These are phyloP conservation scores for Microcebus lehilahytsara DNA, from an alignment of 2,113 vertebrate species.

Conservation along the genomic window DNA sequence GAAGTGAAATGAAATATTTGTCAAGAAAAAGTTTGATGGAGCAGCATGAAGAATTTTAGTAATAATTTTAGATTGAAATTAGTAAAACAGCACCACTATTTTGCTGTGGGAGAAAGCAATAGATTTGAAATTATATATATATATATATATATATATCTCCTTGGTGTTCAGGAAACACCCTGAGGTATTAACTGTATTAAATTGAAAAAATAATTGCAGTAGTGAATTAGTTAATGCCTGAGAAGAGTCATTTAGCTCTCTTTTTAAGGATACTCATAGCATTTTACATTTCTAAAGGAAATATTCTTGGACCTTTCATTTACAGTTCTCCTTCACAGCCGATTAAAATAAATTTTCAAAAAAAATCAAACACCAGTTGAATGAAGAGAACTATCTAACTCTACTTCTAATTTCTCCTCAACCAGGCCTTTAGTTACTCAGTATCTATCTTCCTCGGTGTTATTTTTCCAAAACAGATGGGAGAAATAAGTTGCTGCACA, in stretches of 20 bases:
- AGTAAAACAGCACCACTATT: neutral
- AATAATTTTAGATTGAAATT: slow-evolving; percentile 34
- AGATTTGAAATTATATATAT: neutral
- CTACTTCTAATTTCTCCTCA: neutral
- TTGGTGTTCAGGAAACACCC: neutral
- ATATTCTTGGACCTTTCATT: neutral
- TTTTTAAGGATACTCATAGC: neutral
- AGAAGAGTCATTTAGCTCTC: neutral
- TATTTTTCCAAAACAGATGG: neutral
- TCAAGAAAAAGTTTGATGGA: slow-evolving; percentile 5
- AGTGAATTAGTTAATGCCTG: neutral
- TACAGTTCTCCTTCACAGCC: neutral
- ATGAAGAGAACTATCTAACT: neutral
- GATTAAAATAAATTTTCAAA: neutral
- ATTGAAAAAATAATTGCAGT: neutral
- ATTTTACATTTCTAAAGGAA: neutral
- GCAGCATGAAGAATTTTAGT: neutral
- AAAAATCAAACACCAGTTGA: neutral
- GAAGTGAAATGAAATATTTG: neutral
- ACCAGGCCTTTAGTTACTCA: neutral
- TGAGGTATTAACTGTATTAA: neutral
- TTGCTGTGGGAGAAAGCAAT: neutral
- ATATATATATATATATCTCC: too few relatives aligned
- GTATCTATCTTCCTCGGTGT: neutral
- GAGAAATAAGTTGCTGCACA: neutral